phyloP scores from a whole-genome alignment of 2,888 invertebrate species.

The Latheticus oryzae region DNA sequence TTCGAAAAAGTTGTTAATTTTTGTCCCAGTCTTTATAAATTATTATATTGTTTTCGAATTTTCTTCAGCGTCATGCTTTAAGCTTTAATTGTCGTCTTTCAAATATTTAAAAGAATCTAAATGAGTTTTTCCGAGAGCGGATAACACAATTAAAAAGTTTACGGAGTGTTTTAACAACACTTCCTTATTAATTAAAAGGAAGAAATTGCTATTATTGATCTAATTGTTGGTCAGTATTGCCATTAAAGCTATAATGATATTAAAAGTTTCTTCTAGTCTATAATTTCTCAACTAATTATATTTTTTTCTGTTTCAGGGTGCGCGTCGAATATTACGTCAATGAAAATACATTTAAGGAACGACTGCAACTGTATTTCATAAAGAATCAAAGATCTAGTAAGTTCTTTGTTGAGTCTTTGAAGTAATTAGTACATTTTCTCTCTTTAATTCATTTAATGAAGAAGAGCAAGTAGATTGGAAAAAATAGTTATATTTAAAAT shows the following conservation, averaged over 20 bases:
- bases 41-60: too few relatives aligned
- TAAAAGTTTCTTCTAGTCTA: too few relatives aligned
- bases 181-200: not conserved
- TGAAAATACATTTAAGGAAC: slow-evolving; percentile 98
- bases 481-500: too few relatives aligned
- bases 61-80: too few relatives aligned
- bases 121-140: slow-evolving; percentile 3
- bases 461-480: too few relatives aligned
- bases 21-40: slow-evolving; percentile 1
- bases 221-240: too few relatives aligned
- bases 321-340: slow-evolving; percentile 99
- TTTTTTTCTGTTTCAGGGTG: slow-evolving; percentile 82
- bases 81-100: slow-evolving; percentile 6
- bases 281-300: slow-evolving; percentile 18
- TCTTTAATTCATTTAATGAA: too few relatives aligned
- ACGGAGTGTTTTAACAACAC: not conserved
- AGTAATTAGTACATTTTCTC: too few relatives aligned
- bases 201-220: too few relatives aligned
- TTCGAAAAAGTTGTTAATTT: not conserved
- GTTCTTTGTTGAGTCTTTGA: too few relatives aligned
- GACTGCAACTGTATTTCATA: slow-evolving; percentile 98
- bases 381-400: slow-evolving; percentile 99
- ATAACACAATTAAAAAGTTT: slow-evolving; percentile 14
- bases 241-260: too few relatives aligned
- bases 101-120: slow-evolving; percentile 11